phyloP scores from a whole-genome alignment of 2,888 invertebrate species.

The Romanomermis culicivorax region DNA sequence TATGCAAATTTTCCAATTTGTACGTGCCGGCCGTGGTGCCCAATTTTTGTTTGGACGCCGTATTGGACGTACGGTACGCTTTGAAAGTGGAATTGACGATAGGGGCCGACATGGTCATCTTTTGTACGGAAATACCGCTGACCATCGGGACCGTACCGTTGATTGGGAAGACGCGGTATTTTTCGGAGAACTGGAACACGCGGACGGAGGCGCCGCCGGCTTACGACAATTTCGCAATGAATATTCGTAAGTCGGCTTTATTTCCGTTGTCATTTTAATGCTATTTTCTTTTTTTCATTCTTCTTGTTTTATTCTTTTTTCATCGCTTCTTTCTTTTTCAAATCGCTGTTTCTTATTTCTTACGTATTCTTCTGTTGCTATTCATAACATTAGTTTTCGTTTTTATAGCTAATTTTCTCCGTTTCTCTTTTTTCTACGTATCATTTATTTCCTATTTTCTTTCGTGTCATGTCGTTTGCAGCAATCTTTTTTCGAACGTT shows the following conservation, averaged over 20 bases:
- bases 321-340: no score
- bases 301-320: no score
- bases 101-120: background rate
- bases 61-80: background rate
- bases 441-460: no score
- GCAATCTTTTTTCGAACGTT: no score
- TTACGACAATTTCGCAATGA: background rate
- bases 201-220: background rate
- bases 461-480: no score
- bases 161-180: background rate
- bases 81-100: background rate
- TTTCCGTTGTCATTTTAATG: no score
- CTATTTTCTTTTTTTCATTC: no score
- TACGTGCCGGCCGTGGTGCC: constrained; percentile 3
- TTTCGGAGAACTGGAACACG: background rate
- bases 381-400: no score
- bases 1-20: background rate
- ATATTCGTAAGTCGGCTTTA: background rate
- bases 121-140: background rate
- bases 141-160: background rate
- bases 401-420: no score
- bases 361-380: no score
- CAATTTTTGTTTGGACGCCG: background rate
- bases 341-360: no score
- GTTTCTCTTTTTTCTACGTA: no score